Evolutionary conservation across 2,113 vertebrate species (phyloP), one percentile per base, ranked within the genome.

Genomic region (Scolopax mira): DNA sequence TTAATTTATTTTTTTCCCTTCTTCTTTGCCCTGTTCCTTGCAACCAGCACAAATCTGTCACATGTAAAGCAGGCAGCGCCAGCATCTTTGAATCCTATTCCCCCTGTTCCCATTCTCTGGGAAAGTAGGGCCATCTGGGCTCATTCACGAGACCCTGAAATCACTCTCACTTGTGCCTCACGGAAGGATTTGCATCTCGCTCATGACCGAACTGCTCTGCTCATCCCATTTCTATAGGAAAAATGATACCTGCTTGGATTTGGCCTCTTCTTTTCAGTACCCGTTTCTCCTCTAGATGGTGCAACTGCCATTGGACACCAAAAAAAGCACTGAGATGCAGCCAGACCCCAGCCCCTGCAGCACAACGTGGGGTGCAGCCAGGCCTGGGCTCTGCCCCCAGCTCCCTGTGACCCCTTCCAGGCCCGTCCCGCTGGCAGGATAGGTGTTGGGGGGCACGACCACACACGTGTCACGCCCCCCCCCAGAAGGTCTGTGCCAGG

Each of bases 211-310:
- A 11, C 58, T 73, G 39, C 57, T 44, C 51, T n/a, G 37, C 7
- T 54, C 18, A 31, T 24, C 49, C 16, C 62, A 81, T 55, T 23
- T 16, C 65, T 13, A 3, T 1, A 12, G 11, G 25, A 54, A 54
- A 54, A 54, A 54, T 15, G 52, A 54, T 24, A 33, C 54, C 74
- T 39, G 69, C 54, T 48, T 37, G 57, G 6, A 6, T 46, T n/a
- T 16, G 70, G 13, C 27, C 42, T 58, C 64, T 27, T 48, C 60
- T 67, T 35, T 5, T 5, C 12, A 1, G 14, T 7, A 23, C n/a
- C 46, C 11, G 4, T 79, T 82, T 91, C 81, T 96, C 96, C 96
- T 95, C 95, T 96, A 97, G 96, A 86, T 97, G 96, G 95, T 96
- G 96, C 95, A 55, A 70, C 90, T 78, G 89, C 83, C 89, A 60